Evolutionary conservation across 2,797 vertebrate species (phyloP).

Genomic region (Parauchenoglanis punctatus): DNA sequence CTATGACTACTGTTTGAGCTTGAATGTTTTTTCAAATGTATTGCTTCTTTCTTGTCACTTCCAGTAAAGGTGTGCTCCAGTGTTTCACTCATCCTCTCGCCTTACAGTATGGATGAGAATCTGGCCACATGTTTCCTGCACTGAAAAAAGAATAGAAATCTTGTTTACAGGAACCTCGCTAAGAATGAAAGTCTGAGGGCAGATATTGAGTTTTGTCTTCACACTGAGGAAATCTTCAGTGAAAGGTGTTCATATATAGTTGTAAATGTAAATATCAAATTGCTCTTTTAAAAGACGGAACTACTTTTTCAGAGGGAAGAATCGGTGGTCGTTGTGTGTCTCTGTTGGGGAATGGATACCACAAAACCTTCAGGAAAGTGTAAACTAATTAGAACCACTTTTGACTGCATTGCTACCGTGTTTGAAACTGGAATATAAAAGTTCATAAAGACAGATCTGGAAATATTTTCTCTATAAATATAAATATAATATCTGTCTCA

Average conservation of each 20-base stretch:
- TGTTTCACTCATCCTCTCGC: not conserved
- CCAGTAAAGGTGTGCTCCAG: too few relatives aligned
- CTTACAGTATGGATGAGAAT: not conserved
- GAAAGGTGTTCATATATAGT: not conserved
- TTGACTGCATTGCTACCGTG: not conserved
- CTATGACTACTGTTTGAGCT: not conserved
- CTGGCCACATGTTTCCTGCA: too few relatives aligned
- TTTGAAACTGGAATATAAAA: not conserved
- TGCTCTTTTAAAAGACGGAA: not conserved
- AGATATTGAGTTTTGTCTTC: not conserved
- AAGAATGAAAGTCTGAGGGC: not conserved
- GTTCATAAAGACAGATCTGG: not conserved
- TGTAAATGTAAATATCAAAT: not conserved
- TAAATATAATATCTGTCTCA: not conserved
- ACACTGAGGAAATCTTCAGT: not conserved
- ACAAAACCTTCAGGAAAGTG: not conserved
- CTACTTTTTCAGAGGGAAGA: not conserved
- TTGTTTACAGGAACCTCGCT: not conserved
- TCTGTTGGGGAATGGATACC: not conserved
- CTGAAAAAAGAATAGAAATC: not conserved
- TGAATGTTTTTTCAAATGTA: too few relatives aligned
- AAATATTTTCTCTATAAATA: too few relatives aligned
- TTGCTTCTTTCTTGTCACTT: too few relatives aligned
- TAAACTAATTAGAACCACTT: not conserved
- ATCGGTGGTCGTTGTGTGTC: not conserved